Percentiles rank a stretch among this genome's conserved stretches.
Evolutionary conservation across 2,797 vertebrate species (phyloP).

Genomic region (Lophius americanus): DNA sequence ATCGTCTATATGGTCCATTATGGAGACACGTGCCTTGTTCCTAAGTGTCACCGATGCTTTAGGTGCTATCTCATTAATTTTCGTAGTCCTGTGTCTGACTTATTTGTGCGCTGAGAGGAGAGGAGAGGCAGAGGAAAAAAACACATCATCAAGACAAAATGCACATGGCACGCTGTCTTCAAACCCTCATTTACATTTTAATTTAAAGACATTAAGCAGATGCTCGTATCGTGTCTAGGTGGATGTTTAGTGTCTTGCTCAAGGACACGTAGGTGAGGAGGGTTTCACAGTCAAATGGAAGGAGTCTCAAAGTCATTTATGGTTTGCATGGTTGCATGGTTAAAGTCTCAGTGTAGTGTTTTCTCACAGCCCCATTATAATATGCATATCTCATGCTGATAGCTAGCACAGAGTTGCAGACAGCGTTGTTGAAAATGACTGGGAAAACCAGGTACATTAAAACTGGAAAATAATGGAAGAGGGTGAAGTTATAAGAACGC

Average conservation of each 20-base stretch:
- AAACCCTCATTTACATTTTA: constrained; percentile 79
- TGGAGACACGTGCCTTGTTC: constrained; percentile 58
- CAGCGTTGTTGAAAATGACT: constrained; percentile 4
- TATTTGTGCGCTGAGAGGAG: constrained; percentile 28
- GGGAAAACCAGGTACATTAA: background rate
- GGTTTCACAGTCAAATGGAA: constrained; percentile 31
- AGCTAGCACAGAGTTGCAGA: constrained; percentile 1
- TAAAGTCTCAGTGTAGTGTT: background rate
- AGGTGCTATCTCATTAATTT: constrained; percentile 66
- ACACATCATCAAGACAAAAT: constrained; percentile 44
- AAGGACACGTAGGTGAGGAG: constrained; percentile 65
- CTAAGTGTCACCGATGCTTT: constrained; percentile 61
- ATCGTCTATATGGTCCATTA: constrained; percentile 72
- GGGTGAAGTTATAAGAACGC: background rate
- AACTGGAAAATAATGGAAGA: constrained; percentile 6
- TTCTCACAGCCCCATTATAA: constrained; percentile 12
- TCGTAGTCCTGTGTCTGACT: constrained; percentile 63
- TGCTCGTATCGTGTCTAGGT: constrained; percentile 63
- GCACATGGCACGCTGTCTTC: constrained; percentile 46
- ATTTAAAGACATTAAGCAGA: constrained; percentile 79
- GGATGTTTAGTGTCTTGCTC: constrained; percentile 60
- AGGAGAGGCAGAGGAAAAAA: constrained; percentile 5
- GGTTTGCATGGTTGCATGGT: constrained; percentile 28
- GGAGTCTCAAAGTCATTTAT: constrained; percentile 23
- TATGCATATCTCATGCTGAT: constrained; percentile 7